Evolutionary conservation across 2,113 vertebrate genomes (phyloP).

Genomic region (Calyptomena viridis): DNA sequence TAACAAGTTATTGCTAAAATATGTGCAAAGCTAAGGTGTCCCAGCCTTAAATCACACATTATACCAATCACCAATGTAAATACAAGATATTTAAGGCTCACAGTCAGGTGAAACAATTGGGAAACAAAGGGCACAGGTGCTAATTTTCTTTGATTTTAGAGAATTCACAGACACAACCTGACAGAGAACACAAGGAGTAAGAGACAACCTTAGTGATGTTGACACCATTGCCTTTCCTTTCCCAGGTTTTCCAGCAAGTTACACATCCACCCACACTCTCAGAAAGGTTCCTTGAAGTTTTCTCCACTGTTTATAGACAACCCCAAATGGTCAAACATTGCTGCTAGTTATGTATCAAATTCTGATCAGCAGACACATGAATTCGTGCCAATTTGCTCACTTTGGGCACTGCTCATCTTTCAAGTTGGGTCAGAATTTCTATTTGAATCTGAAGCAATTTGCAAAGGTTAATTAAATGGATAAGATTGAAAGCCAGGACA

Average conservation of each 20-base stretch:
- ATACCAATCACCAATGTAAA: rapidly evolving
- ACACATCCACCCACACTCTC: not conserved
- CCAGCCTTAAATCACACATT: not conserved
- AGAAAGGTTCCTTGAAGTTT: not conserved
- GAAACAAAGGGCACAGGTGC: not conserved
- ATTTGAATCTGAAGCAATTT: not conserved
- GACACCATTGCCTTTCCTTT: rapidly evolving
- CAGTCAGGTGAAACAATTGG: not conserved
- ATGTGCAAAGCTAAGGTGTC: rapidly evolving
- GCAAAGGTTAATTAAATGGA: not conserved
- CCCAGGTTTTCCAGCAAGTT: not conserved
- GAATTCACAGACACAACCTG: not conserved
- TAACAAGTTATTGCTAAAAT: not conserved
- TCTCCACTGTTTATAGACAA: not conserved
- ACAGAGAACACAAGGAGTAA: not conserved
- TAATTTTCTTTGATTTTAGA: not conserved
- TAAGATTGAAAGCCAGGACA: not conserved
- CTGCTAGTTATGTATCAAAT: not conserved
- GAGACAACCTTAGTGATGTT: not conserved
- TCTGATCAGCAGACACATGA: not conserved
- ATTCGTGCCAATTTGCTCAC: not conserved
- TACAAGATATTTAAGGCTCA: not conserved
- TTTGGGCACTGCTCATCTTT: not conserved
- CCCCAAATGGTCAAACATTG: not conserved
- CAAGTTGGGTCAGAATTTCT: not conserved